Conservation (phyloP, 2,797 vertebrate genomes). For the Lithobates sylvaticus region DNA sequence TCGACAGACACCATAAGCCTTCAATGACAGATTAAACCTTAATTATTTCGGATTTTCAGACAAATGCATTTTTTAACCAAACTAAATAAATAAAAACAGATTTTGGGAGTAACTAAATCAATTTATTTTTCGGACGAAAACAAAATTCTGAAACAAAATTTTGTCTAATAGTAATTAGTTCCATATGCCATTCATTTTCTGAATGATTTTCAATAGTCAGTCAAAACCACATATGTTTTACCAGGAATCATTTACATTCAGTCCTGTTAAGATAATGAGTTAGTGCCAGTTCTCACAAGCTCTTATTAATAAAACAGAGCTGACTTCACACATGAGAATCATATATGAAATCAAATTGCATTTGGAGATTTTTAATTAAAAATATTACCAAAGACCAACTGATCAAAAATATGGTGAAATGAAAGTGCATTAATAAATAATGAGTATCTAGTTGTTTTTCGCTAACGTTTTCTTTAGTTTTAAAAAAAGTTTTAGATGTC, state of each 20-base stretch:
- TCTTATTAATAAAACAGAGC: conserved; percentile 26
- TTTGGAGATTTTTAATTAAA: conserved; percentile 80
- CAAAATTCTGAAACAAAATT: too few relatives aligned
- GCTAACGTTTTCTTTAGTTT: conserved; percentile 81
- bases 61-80: too few relatives aligned
- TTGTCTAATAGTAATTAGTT: conserved; percentile 5
- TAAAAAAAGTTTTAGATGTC: conserved; percentile 81
- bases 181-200: neutral
- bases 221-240: conserved; percentile 12
- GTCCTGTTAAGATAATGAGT: conserved; percentile 10
- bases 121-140: too few relatives aligned
- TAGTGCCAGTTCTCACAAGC: neutral
- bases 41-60: too few relatives aligned
- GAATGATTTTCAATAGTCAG: neutral
- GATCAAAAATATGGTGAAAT: conserved; percentile 81
- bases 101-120: too few relatives aligned
- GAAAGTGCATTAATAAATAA: conserved; percentile 86
- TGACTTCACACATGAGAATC: neutral
- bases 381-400: conserved; percentile 74
- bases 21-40: too few relatives aligned
- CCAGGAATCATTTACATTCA: neutral
- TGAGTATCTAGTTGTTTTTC: conserved; percentile 80
- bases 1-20: too few relatives aligned
- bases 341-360: conserved; percentile 17
- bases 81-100: too few relatives aligned